A percentile compares a stretch with the other conserved stretches of the same genome.
These are phyloP conservation scores for Pteropus rufus DNA, from an alignment of 2,797 vertebrate genomes.

Conservation along the genomic window DNA sequence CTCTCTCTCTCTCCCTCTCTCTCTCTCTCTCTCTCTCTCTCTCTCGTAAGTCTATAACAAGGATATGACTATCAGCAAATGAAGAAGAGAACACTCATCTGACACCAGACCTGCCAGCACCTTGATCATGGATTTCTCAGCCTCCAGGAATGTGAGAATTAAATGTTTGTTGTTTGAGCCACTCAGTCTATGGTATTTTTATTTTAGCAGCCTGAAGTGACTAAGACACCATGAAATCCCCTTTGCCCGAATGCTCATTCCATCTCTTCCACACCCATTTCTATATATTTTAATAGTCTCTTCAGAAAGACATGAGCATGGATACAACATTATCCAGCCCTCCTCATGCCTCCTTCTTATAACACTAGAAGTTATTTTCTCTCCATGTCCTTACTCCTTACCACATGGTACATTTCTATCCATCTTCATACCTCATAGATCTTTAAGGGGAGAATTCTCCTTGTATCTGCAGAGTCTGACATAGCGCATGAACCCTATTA, in stretches of 20 bases:
- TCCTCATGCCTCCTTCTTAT: too few species aligned
- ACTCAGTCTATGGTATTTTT: not conserved
- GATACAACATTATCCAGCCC: not conserved
- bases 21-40: too few species aligned
- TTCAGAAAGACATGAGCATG: too few species aligned
- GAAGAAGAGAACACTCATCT: not conserved
- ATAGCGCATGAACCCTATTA: not conserved
- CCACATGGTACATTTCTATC: not conserved
- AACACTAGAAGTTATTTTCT: not conserved
- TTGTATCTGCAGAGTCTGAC: not conserved
- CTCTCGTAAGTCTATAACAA: not conserved
- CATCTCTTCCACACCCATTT: not conserved
- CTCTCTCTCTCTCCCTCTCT: too few species aligned
- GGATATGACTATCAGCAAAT: not conserved
- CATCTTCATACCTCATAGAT: not conserved
- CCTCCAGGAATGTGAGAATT: not conserved
- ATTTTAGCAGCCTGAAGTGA: not conserved
- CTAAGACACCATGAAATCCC: not conserved
- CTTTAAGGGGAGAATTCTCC: not conserved
- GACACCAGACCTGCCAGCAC: not conserved
- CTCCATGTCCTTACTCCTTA: not conserved
- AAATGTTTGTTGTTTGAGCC: not conserved
- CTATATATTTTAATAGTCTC: not conserved
- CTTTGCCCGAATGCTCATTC: not conserved
- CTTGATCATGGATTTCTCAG: not conserved